These are phyloP conservation scores for Volucella bombylans DNA, from an alignment of 2,888 invertebrate species.

Conservation along the genomic window DNA sequence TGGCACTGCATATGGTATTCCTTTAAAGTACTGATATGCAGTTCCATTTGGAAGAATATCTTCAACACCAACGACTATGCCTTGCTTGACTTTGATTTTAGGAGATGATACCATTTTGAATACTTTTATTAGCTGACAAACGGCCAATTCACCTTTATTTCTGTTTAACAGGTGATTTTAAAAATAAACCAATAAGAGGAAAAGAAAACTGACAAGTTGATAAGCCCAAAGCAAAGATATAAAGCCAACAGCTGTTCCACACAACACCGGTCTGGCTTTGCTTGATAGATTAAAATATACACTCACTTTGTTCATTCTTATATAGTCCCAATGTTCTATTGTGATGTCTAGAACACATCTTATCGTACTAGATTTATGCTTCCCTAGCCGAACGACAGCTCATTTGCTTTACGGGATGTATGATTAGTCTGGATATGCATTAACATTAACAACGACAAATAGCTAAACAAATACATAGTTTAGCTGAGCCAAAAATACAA, in stretches of 20 bases:
- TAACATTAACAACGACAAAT: too few relatives aligned
- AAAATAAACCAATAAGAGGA: conserved; percentile 15
- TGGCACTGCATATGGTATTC: conserved; percentile 78
- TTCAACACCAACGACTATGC: conserved; percentile 83
- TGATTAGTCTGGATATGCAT: too few relatives aligned
- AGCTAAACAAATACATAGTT: too few relatives aligned
- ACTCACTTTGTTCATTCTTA: too few relatives aligned
- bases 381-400: too few relatives aligned
- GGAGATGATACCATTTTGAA: conserved; percentile 12
- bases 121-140: neutral
- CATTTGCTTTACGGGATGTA: too few relatives aligned
- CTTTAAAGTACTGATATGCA: conserved; percentile 77
- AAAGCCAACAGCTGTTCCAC: neutral
- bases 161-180: neutral
- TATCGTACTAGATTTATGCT: too few relatives aligned
- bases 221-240: neutral
- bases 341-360: too few relatives aligned
- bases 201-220: neutral
- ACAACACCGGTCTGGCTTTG: neutral
- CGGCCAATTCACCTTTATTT: neutral
- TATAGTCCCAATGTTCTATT: too few relatives aligned
- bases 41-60: conserved; percentile 80
- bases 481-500: too few relatives aligned
- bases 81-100: conserved; percentile 82
- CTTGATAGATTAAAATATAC: too few relatives aligned